A percentile compares a stretch with the other conserved stretches of the same genome.
phyloP scores from a whole-genome alignment of 2,113 vertebrate genomes.

The Lophochroa leadbeateri region DNA sequence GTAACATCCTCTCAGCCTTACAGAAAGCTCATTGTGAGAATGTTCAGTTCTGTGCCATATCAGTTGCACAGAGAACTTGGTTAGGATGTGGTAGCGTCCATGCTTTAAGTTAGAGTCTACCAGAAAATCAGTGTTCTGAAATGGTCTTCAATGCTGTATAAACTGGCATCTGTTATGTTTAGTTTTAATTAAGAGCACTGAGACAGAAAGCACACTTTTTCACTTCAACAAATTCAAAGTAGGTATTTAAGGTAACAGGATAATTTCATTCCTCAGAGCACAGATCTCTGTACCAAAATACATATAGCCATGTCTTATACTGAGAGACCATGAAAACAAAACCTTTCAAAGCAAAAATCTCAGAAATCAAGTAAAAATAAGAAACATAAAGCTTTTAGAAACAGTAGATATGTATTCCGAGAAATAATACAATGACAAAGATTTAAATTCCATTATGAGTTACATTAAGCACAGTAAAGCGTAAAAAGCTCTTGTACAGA shows the following conservation, averaged over 20 bases:
- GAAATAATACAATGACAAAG: background rate
- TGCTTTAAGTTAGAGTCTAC: background rate
- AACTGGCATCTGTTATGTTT: background rate
- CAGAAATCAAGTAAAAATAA: background rate
- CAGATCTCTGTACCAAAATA: background rate
- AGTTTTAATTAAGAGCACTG: background rate
- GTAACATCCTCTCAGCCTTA: background rate
- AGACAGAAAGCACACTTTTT: background rate
- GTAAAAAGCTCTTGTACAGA: accelerated
- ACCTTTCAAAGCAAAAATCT: background rate
- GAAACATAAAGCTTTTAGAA: background rate
- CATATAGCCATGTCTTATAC: accelerated
- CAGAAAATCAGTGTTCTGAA: background rate
- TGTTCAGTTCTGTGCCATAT: background rate
- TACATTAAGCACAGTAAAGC: accelerated
- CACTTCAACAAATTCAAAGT: background rate
- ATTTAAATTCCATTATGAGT: too few species aligned
- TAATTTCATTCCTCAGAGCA: background rate
- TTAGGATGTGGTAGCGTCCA: background rate
- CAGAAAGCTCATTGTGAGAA: background rate
- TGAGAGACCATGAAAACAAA: background rate
- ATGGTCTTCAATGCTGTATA: background rate
- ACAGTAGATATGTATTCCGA: accelerated
- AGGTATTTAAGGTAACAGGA: background rate
- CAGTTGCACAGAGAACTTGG: background rate